A percentile compares a stretch with the other conserved stretches of the same genome.
phyloP scores from a whole-genome alignment of 2,888 invertebrate genomes.

The Orchesellides sinensis region DNA sequence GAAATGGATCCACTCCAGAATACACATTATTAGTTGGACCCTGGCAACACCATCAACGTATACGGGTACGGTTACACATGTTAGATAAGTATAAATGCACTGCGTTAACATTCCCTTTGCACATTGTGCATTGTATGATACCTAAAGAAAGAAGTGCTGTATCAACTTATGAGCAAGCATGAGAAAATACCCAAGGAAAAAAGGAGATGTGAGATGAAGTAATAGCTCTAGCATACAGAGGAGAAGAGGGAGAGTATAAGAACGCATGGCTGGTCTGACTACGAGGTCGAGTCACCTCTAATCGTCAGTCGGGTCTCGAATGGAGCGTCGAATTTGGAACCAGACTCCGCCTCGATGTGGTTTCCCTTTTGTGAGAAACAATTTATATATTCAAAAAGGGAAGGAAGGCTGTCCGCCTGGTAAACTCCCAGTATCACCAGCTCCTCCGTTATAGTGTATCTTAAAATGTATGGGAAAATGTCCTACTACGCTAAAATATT shows the following conservation, averaged over 20 bases:
- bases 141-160: background rate
- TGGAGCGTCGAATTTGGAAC: constrained; percentile 72
- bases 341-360: constrained; percentile 70
- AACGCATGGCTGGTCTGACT: constrained; percentile 73
- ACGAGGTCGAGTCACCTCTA: constrained; percentile 74
- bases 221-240: constrained; percentile 19
- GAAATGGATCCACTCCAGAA: no score
- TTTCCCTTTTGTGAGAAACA: constrained; percentile 69
- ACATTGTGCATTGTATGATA: no score
- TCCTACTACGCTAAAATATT: constrained; percentile 35
- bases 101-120: no score
- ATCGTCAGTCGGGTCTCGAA: constrained; percentile 74
- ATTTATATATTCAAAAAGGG: constrained; percentile 69
- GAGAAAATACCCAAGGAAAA: constrained; percentile 19
- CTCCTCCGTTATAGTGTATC: constrained; percentile 62
- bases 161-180: background rate
- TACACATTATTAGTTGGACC: no score
- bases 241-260: constrained; percentile 39
- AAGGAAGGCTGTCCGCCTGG: constrained; percentile 70
- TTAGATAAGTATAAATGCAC: background rate
- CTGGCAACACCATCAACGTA: background rate
- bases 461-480: constrained; percentile 50
- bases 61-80: background rate
- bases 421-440: constrained; percentile 69
- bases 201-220: constrained; percentile 27